phyloP scores from a whole-genome alignment of 2,113 vertebrate genomes.

The Theristicus caerulescens region DNA sequence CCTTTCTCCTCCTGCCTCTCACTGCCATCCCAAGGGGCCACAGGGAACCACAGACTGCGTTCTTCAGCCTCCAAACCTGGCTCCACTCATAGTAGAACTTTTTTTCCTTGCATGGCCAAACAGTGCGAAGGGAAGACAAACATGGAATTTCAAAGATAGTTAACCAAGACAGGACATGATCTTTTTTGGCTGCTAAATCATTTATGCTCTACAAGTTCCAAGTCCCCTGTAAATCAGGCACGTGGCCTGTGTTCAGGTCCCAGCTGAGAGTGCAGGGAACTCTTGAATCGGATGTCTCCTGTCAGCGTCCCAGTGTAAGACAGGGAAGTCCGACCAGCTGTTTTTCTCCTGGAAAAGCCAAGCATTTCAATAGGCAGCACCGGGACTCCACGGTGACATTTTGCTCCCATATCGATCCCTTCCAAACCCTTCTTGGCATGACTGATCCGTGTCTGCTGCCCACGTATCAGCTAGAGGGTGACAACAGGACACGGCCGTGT shows the following conservation, averaged over 20 bases:
- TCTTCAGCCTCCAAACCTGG: not conserved
- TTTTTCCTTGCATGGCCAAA: not conserved
- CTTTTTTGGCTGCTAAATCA: not conserved
- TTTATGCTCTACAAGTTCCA: not conserved
- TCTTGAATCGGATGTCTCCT: not conserved
- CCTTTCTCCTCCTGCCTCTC: conserved; percentile 12
- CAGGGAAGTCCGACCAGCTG: not conserved
- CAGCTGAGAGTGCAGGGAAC: not conserved
- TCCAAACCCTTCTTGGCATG: not conserved
- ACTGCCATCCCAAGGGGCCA: not conserved
- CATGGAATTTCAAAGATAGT: not conserved
- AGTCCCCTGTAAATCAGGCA: not conserved
- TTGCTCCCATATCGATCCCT: not conserved
- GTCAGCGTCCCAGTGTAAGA: not conserved
- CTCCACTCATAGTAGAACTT: rapidly evolving
- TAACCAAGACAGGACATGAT: not conserved
- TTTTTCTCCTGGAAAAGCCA: not conserved
- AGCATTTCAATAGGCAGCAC: not conserved
- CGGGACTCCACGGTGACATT: not conserved
- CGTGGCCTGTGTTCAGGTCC: not conserved
- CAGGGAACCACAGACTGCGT: not conserved
- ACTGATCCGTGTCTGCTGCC: rapidly evolving
- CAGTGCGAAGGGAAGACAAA: not conserved
- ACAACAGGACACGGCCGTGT: rapidly evolving
- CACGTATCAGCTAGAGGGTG: not conserved